Percentiles rank a stretch among this genome's conserved stretches.
These are phyloP conservation scores for Chrysomela aeneicollis DNA, from an alignment of 2,888 invertebrate genomes.

Conservation along the genomic window DNA sequence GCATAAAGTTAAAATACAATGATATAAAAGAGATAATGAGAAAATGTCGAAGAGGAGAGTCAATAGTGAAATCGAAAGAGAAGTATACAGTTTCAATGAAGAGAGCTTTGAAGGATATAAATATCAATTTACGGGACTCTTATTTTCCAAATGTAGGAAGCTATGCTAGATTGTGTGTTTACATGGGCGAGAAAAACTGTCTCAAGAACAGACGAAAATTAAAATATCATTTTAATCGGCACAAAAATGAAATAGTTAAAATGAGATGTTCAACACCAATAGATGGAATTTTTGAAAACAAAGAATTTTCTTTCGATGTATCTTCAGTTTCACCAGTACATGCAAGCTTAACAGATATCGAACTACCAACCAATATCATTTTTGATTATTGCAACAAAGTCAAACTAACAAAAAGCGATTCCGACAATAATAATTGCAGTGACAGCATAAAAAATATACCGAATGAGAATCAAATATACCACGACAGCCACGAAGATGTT, in stretches of 20 bases:
- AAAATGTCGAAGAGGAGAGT: no score
- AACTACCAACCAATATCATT: not conserved
- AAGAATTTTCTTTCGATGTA: not conserved
- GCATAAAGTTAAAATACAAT: no score
- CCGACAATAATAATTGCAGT: no score
- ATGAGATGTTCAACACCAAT: slow-evolving; percentile 6
- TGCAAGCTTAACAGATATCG: not conserved
- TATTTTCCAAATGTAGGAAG: not conserved
- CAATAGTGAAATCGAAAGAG: not conserved
- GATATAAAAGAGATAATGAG: no score
- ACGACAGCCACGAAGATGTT: no score
- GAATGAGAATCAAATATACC: no score
- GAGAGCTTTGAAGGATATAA: no score
- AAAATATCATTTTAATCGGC: not conserved
- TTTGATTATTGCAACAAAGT: no score
- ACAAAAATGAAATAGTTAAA: not conserved
- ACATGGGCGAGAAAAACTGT: not conserved
- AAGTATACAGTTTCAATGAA: not conserved
- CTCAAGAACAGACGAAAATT: not conserved
- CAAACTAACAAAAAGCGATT: no score
- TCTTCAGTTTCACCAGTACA: not conserved
- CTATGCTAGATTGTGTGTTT: not conserved
- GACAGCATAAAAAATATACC: no score
- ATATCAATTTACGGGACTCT: not conserved
- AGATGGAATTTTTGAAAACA: not conserved